Percentiles rank a stretch among this genome's conserved stretches.
Conservation (phyloP, 2,113 vertebrate genomes). For the Bettongia penicillata region DNA sequence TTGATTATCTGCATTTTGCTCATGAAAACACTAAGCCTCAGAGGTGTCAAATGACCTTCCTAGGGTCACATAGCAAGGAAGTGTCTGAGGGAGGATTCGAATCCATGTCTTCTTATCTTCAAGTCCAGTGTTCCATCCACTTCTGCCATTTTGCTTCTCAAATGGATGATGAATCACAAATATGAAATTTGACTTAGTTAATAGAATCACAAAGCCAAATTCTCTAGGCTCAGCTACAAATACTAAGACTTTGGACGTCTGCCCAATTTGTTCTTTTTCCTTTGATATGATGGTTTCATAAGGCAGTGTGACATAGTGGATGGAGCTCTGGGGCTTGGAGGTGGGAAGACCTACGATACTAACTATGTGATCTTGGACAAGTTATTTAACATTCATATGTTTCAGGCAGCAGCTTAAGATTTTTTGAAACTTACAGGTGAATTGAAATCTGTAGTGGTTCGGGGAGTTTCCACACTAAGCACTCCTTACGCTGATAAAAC, state of each 20-base stretch:
- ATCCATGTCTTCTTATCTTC: background rate
- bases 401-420: background rate
- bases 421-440: background rate
- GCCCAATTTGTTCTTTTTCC: background rate
- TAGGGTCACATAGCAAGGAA: background rate
- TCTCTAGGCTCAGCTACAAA: background rate
- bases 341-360: background rate
- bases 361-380: background rate
- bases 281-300: background rate
- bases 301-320: background rate
- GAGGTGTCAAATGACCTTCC: background rate
- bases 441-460: background rate
- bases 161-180: background rate
- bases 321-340: background rate
- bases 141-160: background rate
- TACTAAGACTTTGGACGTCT: background rate
- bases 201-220: background rate
- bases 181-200: background rate
- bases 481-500: background rate
- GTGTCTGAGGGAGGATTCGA: background rate
- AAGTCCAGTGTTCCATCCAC: background rate
- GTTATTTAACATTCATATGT: background rate
- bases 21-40: background rate
- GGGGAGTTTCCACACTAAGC: background rate
- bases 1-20: background rate